These are phyloP conservation scores for Chrysolina haemoptera DNA, from an alignment of 2,888 invertebrate species.

Conservation along the genomic window DNA sequence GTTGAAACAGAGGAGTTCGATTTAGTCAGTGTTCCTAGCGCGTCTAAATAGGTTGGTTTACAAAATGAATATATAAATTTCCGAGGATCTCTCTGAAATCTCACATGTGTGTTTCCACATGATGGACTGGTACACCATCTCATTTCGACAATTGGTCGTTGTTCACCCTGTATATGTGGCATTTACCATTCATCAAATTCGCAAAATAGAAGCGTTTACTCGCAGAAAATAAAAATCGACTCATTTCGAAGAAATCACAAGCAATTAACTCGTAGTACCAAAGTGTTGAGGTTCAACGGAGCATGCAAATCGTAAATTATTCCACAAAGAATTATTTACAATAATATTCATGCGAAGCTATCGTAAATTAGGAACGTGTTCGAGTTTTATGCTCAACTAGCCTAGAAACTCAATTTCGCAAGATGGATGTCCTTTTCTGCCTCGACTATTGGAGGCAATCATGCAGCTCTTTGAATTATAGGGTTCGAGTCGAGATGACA, in stretches of 20 bases:
- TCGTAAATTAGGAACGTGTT: constrained; percentile 50
- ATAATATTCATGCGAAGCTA: constrained; percentile 47
- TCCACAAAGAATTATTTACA: constrained; percentile 46
- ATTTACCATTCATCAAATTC: not conserved
- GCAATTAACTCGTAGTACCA: constrained; percentile 39
- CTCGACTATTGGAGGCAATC: constrained; percentile 38
- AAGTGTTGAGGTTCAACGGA: constrained; percentile 44
- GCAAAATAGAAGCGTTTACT: not conserved
- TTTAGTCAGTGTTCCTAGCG: too few species aligned
- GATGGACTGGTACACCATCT: too few species aligned
- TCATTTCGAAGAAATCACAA: constrained; percentile 7
- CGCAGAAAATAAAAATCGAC: not conserved
- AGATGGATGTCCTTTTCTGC: constrained; percentile 40
- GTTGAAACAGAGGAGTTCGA: too few species aligned
- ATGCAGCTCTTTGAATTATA: constrained; percentile 27
- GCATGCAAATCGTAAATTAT: constrained; percentile 48
- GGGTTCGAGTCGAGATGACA: constrained; percentile 6
- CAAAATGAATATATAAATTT: too few species aligned
- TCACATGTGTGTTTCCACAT: too few species aligned
- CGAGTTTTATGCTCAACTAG: constrained; percentile 47
- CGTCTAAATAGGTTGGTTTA: too few species aligned
- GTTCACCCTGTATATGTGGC: too few species aligned
- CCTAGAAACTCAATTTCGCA: constrained; percentile 47
- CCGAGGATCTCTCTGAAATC: too few species aligned
- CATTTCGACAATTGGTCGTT: too few species aligned